Base-by-base conservation (phyloP, 2,888 invertebrate species). In the Ophioninae sp. region DNA sequence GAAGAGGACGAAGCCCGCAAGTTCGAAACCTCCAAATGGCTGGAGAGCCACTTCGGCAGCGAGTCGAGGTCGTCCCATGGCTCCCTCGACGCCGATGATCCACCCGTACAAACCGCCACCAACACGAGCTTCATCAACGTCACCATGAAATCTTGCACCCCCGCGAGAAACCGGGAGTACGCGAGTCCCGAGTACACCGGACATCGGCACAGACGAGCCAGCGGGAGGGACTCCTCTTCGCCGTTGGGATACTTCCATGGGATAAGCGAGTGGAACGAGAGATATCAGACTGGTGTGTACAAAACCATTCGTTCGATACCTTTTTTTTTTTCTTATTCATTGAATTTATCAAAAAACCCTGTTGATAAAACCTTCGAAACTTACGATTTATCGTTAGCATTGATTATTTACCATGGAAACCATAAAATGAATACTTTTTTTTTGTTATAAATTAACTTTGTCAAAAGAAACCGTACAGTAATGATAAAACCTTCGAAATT, bases 11-110 rank as follows among this genome's bases (percentile, higher is more conserved):
- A 97, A 92, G 97, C 97, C 7, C 95, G 97, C 83, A 97, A 97
- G 93, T 96, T 96, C 86, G 97, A 98, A 93, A 98, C 97, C 0
- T 97, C 97, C 85, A 97, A 97, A 93, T 98, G 98, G 98, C 94
- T 98, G 76, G 97, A 97, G 90, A 96, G 96, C 90, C 98, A 98
- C 92, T 98, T 98, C 91, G 98, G 98, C 73, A 97, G 97, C 91
- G 97, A 97, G 85, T 97, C 97, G 1, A 95, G 96, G 17, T 96
- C 96, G 0, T 97, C 97, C 0, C 95, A 95, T 87, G 95, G 95
- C 86, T 96, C 96, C 13, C 94, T 95, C 76, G 95, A 95, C 9
- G 95, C 95, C 85, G 95, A 95, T 86, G 95, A 91, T 22, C 90
- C 90, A 94, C 89, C 95, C 94, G 86, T 95, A 95, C 86, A 93